Evolutionary conservation across 2,113 vertebrate species (phyloP).

Genomic region (Eonycteris spelaea): DNA sequence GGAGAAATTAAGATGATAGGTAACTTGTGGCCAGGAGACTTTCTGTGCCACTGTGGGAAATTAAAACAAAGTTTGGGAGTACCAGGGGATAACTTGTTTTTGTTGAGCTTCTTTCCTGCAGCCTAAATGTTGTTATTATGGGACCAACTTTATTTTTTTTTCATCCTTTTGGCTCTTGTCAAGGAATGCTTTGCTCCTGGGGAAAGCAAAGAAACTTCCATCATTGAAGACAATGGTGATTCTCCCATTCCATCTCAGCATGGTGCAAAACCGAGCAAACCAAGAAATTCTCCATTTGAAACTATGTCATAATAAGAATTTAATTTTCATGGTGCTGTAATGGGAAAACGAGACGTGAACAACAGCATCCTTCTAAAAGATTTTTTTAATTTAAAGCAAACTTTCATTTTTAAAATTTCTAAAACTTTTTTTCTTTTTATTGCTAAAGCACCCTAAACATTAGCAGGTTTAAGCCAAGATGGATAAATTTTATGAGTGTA

Average conservation of each 20-base stretch:
- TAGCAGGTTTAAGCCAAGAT: background rate
- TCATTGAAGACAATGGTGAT: conserved; percentile 9
- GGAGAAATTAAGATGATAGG: conserved; percentile 84
- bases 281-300: conserved; percentile 28
- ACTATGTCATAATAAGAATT: conserved; percentile 31
- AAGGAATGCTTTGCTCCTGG: conserved; percentile 55
- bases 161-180: conserved; percentile 60
- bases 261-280: conserved; percentile 15
- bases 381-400: background rate
- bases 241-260: conserved; percentile 28
- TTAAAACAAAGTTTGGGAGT: conserved; percentile 67
- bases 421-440: background rate
- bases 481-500: background rate
- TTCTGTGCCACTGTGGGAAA: conserved; percentile 82
- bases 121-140: conserved; percentile 66
- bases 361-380: background rate
- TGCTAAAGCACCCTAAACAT: background rate
- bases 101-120: conserved; percentile 62
- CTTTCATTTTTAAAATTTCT: background rate
- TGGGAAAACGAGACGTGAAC: background rate
- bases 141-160: conserved; percentile 62
- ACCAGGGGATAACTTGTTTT: conserved; percentile 69
- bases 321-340: conserved; percentile 34
- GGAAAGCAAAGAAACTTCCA: conserved; percentile 50
- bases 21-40: conserved; percentile 84